phyloP scores from a whole-genome alignment of 1,140 invertebrate species.

The Charaxes varanes region DNA sequence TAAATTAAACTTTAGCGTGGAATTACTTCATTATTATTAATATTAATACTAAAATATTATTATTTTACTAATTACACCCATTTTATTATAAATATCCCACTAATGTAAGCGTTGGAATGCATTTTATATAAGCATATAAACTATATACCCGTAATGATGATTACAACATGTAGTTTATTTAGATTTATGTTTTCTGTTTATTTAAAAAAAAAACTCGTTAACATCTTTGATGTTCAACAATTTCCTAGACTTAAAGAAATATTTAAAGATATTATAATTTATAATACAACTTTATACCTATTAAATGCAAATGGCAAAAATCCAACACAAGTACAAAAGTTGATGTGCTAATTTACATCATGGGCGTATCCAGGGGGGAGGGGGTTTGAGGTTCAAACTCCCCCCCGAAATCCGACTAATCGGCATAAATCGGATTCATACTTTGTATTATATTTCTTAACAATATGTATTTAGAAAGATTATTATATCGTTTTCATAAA shows the following conservation, averaged over 20 bases:
- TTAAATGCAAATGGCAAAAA: not conserved
- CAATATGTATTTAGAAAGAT: too few relatives aligned
- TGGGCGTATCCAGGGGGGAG: too few relatives aligned
- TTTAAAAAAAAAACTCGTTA: conserved; percentile 1
- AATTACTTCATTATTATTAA: too few relatives aligned
- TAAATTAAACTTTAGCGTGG: too few relatives aligned
- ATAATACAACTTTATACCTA: not conserved
- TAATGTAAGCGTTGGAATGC: not conserved
- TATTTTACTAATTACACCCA: too few relatives aligned
- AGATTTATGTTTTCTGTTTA: conserved; percentile 2
- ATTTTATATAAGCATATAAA: conserved; percentile 1
- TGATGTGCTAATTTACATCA: not conserved
- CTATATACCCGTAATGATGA: not conserved
- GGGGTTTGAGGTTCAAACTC: too few relatives aligned
- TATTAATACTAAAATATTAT: too few relatives aligned
- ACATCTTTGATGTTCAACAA: not conserved
- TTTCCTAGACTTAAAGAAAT: not conserved
- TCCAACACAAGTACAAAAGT: not conserved
- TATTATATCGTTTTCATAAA: too few relatives aligned
- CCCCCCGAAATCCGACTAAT: too few relatives aligned
- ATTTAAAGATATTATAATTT: not conserved
- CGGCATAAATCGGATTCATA: too few relatives aligned
- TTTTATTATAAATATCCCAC: too few relatives aligned
- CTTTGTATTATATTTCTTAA: too few relatives aligned
- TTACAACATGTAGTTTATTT: not conserved